Evolutionary conservation across 2,113 vertebrate species (phyloP).

Genomic region (Notarius quadriscutis): DNA sequence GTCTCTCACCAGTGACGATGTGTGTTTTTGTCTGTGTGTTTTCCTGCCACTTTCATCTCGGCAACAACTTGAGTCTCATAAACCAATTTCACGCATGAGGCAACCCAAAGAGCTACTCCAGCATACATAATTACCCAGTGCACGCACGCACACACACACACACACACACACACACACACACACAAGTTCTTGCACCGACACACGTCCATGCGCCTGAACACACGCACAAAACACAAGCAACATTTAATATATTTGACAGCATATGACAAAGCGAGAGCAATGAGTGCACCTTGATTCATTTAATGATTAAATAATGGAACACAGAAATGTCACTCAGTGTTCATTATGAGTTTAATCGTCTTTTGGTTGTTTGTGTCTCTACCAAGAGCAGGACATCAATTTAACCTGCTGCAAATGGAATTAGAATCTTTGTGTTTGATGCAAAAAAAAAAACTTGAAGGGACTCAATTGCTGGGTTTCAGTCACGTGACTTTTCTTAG

Average conservation of each 20-base stretch:
- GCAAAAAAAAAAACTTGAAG: background rate
- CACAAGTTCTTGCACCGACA: background rate
- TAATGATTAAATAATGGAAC: conserved; percentile 8
- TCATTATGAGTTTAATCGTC: background rate
- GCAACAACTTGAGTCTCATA: conserved; percentile 48
- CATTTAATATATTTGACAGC: conserved; percentile 1
- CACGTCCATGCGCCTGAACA: background rate
- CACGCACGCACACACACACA: conserved; percentile 10
- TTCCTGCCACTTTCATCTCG: conserved; percentile 44
- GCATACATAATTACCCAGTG: conserved; percentile 44
- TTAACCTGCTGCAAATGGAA: conserved; percentile 16
- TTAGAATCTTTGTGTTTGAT: too few species aligned
- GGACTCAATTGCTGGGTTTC: too few species aligned
- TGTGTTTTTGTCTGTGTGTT: conserved; percentile 18
- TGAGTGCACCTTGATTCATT: background rate
- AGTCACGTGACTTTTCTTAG: too few species aligned
- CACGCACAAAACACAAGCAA: background rate
- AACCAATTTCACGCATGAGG: conserved; percentile 57
- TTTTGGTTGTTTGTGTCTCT: background rate
- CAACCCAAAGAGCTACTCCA: conserved; percentile 35
- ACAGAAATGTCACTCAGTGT: background rate
- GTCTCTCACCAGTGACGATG: conserved; percentile 17
- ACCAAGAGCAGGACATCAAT: background rate
- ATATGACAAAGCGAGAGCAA: background rate
- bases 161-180: conserved; percentile 26